phyloP scores from a whole-genome alignment of 2,113 vertebrate species.

The Rhipidura dahli region DNA sequence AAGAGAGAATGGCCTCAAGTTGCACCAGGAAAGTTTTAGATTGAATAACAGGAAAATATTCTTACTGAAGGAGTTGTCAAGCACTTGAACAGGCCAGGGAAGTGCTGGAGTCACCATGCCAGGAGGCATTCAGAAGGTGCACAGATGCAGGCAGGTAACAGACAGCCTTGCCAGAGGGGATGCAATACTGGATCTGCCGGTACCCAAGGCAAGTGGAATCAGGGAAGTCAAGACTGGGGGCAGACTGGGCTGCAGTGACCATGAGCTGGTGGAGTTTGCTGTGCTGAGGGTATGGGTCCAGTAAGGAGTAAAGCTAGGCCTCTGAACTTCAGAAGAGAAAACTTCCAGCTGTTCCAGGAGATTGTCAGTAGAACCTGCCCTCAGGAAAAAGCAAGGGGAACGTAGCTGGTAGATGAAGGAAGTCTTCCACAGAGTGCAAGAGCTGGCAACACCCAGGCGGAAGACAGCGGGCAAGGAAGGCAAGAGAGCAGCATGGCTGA shows the following conservation, averaged over 20 bases:
- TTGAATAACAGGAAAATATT: not conserved
- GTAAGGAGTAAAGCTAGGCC: not conserved
- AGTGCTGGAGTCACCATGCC: not conserved
- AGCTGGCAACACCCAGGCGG: not conserved
- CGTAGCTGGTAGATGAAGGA: not conserved
- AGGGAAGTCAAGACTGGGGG: no score
- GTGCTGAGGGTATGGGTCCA: not conserved
- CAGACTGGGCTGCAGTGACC: not conserved
- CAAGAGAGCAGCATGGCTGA: accelerated
- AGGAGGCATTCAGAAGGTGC: not conserved
- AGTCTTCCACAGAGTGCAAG: not conserved
- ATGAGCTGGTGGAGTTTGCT: not conserved
- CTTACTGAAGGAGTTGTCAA: not conserved
- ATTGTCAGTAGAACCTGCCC: not conserved
- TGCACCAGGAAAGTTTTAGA: not conserved
- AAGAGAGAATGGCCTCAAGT: not conserved
- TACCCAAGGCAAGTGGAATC: accelerated
- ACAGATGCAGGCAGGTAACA: not conserved
- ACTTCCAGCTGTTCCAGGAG: not conserved
- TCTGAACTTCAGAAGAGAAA: not conserved
- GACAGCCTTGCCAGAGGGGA: not conserved
- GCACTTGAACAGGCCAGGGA: not conserved
- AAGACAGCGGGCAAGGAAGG: not conserved
- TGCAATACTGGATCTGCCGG: not conserved
- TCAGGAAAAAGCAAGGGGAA: not conserved